Conservation (phyloP, 2,888 invertebrate genomes). For the Sphaerolaimus hirsutus region DNA sequence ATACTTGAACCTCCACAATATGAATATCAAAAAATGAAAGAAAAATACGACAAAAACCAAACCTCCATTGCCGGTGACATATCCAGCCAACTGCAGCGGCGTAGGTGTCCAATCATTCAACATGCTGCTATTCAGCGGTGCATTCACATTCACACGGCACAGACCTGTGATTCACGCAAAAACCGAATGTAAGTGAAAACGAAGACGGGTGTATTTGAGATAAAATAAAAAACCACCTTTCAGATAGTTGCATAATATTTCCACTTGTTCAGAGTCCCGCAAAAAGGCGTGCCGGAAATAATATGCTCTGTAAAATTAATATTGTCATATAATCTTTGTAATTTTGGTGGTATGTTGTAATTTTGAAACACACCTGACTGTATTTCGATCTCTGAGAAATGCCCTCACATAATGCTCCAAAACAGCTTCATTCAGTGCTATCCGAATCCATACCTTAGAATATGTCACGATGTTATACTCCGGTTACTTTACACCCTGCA, state of each 20-base stretch:
- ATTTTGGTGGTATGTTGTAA: background rate
- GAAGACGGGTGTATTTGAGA: background rate
- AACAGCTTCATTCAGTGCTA: conserved; percentile 29
- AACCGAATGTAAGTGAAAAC: conserved; percentile 2
- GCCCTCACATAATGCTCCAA: conserved; percentile 29
- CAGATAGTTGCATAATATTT: conserved; percentile 17
- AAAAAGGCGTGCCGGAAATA: conserved; percentile 27
- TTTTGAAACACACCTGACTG: conserved; percentile 17
- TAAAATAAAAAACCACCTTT: background rate
- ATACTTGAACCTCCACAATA: no score
- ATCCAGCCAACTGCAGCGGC: conserved; percentile 26
- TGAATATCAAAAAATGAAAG: no score
- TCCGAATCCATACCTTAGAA: conserved; percentile 32
- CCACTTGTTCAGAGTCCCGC: conserved; percentile 28
- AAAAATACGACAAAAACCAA: background rate
- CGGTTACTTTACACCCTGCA: no score
- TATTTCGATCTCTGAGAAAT: conserved; percentile 24
- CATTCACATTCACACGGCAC: conserved; percentile 5
- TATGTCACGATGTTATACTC: no score
- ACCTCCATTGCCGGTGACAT: conserved; percentile 8
- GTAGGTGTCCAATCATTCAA: conserved; percentile 30
- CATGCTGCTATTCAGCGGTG: conserved; percentile 29
- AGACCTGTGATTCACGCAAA: conserved; percentile 11
- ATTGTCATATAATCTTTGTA: background rate
- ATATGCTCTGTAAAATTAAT: conserved; percentile 22